phyloP scores from a whole-genome alignment of 2,888 invertebrate species.

The Tuta absoluta region DNA sequence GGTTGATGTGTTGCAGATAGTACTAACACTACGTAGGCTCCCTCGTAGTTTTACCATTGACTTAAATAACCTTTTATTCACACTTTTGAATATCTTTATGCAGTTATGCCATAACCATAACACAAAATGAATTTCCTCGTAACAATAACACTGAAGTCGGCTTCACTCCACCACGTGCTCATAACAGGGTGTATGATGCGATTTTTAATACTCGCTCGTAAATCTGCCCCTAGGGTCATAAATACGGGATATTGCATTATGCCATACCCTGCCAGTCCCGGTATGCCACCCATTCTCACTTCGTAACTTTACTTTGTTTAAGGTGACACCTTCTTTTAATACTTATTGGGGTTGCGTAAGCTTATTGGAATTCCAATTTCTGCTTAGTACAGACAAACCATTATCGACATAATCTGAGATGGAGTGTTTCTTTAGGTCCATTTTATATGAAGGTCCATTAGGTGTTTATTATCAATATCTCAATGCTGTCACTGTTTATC shows the following conservation, averaged over 20 bases:
- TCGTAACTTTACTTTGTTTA: constrained; percentile 30
- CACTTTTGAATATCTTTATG: too few relatives aligned
- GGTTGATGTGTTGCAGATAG: too few relatives aligned
- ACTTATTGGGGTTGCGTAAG: constrained; percentile 11
- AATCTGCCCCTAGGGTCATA: constrained; percentile 31
- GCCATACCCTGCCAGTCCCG: constrained; percentile 1
- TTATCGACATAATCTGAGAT: too few relatives aligned
- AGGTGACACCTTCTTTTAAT: constrained; percentile 29
- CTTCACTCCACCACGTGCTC: constrained; percentile 20
- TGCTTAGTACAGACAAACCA: background rate
- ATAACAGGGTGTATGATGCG: constrained; percentile 28
- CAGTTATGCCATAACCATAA: too few relatives aligned
- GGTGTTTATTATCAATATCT: too few relatives aligned
- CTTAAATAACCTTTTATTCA: too few relatives aligned
- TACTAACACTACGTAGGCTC: too few relatives aligned
- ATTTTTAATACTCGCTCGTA: constrained; percentile 35
- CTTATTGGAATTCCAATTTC: background rate
- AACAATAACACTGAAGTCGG: background rate
- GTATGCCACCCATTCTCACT: constrained; percentile 32
- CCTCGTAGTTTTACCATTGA: too few relatives aligned
- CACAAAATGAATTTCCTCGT: background rate
- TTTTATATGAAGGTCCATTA: too few relatives aligned
- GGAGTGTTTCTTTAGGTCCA: too few relatives aligned
- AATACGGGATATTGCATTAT: constrained; percentile 35
- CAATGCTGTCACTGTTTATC: too few relatives aligned